phyloP scores from a whole-genome alignment of 2,113 vertebrate genomes.

The Pristiophorus japonicus region DNA sequence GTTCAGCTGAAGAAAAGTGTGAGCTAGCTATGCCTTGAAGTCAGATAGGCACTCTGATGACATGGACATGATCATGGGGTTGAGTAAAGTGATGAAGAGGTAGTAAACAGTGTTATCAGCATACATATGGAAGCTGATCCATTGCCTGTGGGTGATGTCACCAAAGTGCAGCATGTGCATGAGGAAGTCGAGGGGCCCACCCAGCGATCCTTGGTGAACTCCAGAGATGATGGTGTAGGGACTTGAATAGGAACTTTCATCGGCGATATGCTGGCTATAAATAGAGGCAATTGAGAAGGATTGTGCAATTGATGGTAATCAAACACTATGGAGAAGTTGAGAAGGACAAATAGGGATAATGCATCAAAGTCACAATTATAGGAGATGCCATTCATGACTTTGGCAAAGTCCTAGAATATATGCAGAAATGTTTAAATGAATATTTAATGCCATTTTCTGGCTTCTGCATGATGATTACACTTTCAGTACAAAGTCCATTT shows the following conservation, averaged over 20 bases:
- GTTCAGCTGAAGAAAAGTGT: neutral
- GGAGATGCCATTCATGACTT: neutral
- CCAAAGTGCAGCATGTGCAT: neutral
- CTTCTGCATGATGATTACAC: neutral
- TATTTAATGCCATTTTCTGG: neutral
- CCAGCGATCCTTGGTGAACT: neutral
- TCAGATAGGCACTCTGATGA: neutral
- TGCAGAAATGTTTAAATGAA: neutral
- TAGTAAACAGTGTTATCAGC: neutral
- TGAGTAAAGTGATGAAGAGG: neutral
- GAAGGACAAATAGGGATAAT: too few relatives aligned
- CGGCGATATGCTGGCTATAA: neutral
- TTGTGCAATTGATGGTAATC: neutral
- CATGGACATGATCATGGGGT: neutral
- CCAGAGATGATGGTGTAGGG: neutral
- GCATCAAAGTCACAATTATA: too few relatives aligned
- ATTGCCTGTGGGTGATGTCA: neutral
- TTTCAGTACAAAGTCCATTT: neutral
- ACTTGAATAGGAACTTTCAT: neutral
- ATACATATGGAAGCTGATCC: neutral
- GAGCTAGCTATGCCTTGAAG: neutral
- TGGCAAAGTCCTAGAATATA: neutral
- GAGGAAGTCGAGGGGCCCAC: neutral
- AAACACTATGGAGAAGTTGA: too few relatives aligned
- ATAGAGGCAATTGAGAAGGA: neutral